A percentile compares a stretch with the other conserved stretches of the same genome.
Conservation (phyloP, 2,888 invertebrate genomes). For the Thereva nobilitata region DNA sequence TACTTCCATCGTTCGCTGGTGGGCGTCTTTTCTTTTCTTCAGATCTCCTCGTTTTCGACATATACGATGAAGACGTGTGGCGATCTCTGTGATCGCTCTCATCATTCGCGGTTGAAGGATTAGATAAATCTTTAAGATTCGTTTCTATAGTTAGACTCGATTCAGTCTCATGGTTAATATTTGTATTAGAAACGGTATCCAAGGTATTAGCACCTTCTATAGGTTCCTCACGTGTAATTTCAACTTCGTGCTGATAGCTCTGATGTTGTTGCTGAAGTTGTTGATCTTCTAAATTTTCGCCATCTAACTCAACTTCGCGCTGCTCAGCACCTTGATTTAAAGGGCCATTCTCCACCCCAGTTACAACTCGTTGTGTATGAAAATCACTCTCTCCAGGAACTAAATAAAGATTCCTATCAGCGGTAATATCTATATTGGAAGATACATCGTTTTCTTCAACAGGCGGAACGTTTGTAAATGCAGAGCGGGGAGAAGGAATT, state of each 20-base stretch:
- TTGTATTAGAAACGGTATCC: slow-evolving; percentile 42
- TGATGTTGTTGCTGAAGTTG: slow-evolving; percentile 42
- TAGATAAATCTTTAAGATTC: slow-evolving; percentile 48
- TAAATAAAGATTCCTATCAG: slow-evolving; percentile 51
- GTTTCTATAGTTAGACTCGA: slow-evolving; percentile 44
- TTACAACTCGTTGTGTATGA: slow-evolving; percentile 60
- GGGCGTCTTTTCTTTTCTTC: slow-evolving; percentile 51
- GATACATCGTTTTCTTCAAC: slow-evolving; percentile 36
- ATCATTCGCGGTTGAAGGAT: slow-evolving; percentile 53
- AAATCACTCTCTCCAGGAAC: slow-evolving; percentile 52
- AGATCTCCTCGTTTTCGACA: slow-evolving; percentile 49
- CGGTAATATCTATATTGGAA: slow-evolving; percentile 46
- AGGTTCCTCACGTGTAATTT: slow-evolving; percentile 59
- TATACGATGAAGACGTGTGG: slow-evolving; percentile 39
- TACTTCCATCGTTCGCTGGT: slow-evolving; percentile 51
- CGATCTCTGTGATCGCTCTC: slow-evolving; percentile 53
- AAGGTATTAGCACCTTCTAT: slow-evolving; percentile 60
- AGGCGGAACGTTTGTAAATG: slow-evolving; percentile 38
- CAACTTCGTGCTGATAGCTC: slow-evolving; percentile 40
- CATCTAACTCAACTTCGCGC: slow-evolving; percentile 64
- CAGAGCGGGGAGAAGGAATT: slow-evolving; percentile 43
- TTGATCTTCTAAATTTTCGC: slow-evolving; percentile 62
- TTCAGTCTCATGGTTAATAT: slow-evolving; percentile 42
- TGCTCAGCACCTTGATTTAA: slow-evolving; percentile 55
- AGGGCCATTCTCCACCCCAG: slow-evolving; percentile 61